Base-by-base conservation (phyloP, 2,888 invertebrate species). In the Cyclophora albipunctata region DNA sequence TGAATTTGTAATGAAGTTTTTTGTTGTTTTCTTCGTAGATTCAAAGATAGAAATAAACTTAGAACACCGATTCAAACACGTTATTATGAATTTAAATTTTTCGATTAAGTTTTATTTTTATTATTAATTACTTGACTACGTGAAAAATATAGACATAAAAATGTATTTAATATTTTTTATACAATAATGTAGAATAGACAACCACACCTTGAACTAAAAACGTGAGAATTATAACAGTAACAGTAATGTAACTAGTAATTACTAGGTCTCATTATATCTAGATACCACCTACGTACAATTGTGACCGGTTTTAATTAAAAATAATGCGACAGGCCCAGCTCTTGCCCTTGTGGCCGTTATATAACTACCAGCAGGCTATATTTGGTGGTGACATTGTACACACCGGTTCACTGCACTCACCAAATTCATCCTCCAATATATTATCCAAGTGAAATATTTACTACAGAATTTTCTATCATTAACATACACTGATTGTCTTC, bases 361-460 rank as follows among this genome's bases (percentile, higher is more conserved):
- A 71, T 75, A 73, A 76, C 70, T 69, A 65, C 55, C 60, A 54
- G 41, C 34, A 45, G 35, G 58, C 63, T 67, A 65, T 71, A 71
- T 76, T 76, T 71, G 67, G 71, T 67, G 61, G 20, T 60, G 65
- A 64, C 62, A 55, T 67, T 67, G 69, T 65, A 63, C 69, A 20
- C 73, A 71, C 63, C 73, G 70, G 79, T 79, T 84, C 81, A 81
- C 62, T 78, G 79, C 69, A 75, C 80, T 77, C 64, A 58, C 64
- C 60, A 67, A 61, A 67, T 61, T 67, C 4, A 3, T 20, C 20
- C 3, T 7, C 7, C 7, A 20, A 7, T 7, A 7, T n/a, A 20
- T 7, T n/a, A 20, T 7, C 42, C 3, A 42, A 7, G 7, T 42
- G 7, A 42, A 7, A 42, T 42, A 6, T 5, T 42, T 7, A 4